A percentile compares a stretch with the other conserved stretches of the same genome.
Evolutionary conservation across 1,140 invertebrate species (phyloP).

Genomic region (Rhysida immarginata): DNA sequence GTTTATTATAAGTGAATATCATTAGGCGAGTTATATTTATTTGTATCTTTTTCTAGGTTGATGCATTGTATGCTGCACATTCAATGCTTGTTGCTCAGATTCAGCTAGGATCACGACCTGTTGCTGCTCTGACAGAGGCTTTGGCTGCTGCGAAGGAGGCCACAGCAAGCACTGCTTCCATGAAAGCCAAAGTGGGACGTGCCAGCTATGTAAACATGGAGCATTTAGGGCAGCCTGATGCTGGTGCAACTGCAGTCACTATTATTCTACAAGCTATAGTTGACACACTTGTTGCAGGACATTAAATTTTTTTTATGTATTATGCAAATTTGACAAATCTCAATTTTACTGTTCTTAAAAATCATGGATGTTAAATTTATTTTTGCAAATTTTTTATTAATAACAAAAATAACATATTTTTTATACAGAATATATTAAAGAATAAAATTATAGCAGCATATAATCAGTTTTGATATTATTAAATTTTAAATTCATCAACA

Average conservation of each 20-base stretch:
- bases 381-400: too few species aligned
- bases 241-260: constrained; percentile 30
- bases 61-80: background rate
- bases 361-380: too few species aligned
- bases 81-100: background rate
- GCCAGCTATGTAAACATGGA: constrained; percentile 32
- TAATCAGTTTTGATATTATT: too few species aligned
- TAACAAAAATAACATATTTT: too few species aligned
- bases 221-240: constrained; percentile 26
- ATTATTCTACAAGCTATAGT: constrained; percentile 30
- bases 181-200: constrained; percentile 31
- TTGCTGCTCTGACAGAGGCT: background rate
- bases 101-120: background rate
- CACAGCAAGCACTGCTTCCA: constrained; percentile 25
- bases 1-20: background rate
- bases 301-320: too few species aligned
- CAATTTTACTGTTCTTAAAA: too few species aligned
- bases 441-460: too few species aligned
- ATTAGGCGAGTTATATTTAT: too few species aligned
- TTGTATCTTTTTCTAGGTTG: background rate
- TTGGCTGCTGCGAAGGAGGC: constrained; percentile 5
- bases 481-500: too few species aligned
- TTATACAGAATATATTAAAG: too few species aligned
- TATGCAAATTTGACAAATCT: too few species aligned
- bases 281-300: too few species aligned